Conservation (phyloP, 2,888 invertebrate genomes). For the Ormyrus pomaceus region DNA sequence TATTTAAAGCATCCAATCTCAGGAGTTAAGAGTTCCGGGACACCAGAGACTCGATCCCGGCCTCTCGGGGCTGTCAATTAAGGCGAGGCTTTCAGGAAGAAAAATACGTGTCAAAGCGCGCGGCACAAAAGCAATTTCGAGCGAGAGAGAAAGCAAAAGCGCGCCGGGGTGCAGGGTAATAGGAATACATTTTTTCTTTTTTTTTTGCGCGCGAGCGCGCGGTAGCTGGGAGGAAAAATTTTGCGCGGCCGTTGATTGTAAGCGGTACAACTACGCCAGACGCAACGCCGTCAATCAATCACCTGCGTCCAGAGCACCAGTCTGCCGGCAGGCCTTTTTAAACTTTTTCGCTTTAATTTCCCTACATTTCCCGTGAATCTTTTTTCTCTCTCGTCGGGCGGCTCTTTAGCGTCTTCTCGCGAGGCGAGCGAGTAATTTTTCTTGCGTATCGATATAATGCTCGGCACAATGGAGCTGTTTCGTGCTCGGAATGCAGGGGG, state of each 20-base stretch:
- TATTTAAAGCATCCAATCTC: constrained; percentile 12
- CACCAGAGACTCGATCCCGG: not conserved
- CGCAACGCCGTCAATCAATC: constrained; percentile 51
- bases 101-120: constrained; percentile 32
- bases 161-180: constrained; percentile 25
- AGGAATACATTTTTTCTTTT: constrained; percentile 39
- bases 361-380: constrained; percentile 13
- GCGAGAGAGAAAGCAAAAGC: constrained; percentile 14
- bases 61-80: constrained; percentile 28
- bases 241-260: constrained; percentile 37
- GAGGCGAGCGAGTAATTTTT: too few relatives aligned
- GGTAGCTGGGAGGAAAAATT: constrained; percentile 39
- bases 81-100: constrained; percentile 24
- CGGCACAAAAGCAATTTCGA: too few relatives aligned
- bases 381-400: constrained; percentile 14
- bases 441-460: too few relatives aligned
- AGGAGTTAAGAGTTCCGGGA: not conserved
- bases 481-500: not conserved
- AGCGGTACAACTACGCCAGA: constrained; percentile 36
- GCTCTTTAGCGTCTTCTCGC: not conserved
- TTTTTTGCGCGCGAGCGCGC: not conserved
- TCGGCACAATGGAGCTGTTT: too few relatives aligned
- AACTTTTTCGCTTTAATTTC: constrained; percentile 47
- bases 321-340: constrained; percentile 14
- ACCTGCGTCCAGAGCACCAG: constrained; percentile 48